Evolutionary conservation across 2,797 vertebrate genomes (phyloP), one percentile per base, ranked within the genome.

Genomic region (Acanthornis magna): DNA sequence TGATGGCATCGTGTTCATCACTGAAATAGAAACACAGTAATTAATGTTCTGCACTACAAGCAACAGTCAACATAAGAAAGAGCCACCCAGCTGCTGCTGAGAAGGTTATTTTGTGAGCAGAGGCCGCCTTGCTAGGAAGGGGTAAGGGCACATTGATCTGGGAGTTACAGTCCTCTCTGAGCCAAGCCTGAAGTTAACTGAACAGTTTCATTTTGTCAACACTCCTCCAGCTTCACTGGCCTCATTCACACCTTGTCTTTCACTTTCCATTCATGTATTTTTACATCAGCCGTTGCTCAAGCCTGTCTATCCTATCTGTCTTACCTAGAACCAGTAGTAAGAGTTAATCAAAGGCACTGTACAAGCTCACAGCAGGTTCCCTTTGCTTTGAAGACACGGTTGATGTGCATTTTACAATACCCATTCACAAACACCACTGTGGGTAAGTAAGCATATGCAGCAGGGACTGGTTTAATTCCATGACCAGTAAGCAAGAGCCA

Each of bases 1-100:
- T 98, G 96, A 98, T 98, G 78, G 98, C 98, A 86, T 98, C 98
- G 1, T 98, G 98, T 97, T 98, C 98, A 76, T 98, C 98, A 29
- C 98, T 98, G 97, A 48, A 98, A 98, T 1, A 95, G 86, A 97
- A 95, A 97, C 77, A 92, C 62, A 85, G 38, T 50, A 83, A 83
- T 96, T 88, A 96, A 61, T 9, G 23, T 61, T 92, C 83, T 89
- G 21, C 68, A 85, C 61, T 68, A 73, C 54, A 71, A 80, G 48
- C 38, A 91, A 75, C 50, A 77, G 30, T 17, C 61, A 34, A 21
- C 13, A 32, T 6, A 48, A 85, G 43, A 57, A 82, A 82, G 12
- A 78, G 58, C 26, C 58, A 55, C 11, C 5, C 17, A 68, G 40
- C 25, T 80, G 26, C 40, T 85, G 65, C 55, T 42, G 32, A 63